Percentiles rank a stretch among this genome's conserved stretches.
phyloP scores from a whole-genome alignment of 2,888 invertebrate species.

The Diploptera punctata region DNA sequence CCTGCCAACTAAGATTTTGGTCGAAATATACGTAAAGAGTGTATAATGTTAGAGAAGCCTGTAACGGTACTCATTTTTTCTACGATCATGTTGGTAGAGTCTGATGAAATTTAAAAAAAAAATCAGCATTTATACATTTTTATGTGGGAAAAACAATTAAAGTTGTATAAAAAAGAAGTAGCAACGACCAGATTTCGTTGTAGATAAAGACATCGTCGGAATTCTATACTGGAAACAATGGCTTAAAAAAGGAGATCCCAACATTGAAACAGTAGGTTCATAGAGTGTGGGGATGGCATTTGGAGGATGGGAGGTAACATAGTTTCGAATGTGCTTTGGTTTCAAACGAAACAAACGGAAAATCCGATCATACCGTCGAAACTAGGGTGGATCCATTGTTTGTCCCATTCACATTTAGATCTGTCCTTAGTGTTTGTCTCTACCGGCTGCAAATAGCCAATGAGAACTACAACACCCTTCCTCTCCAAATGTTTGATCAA shows the following conservation, averaged over 20 bases:
- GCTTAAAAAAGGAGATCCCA: neutral
- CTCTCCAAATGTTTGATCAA: constrained; percentile 1
- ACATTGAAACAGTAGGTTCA: neutral
- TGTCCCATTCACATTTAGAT: neutral
- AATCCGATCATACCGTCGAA: constrained; percentile 13
- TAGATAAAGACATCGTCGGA: constrained; percentile 2
- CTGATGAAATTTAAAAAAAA: too few relatives aligned
- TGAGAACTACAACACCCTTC: constrained; percentile 12
- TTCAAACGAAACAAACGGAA: constrained; percentile 12
- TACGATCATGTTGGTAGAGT: too few relatives aligned
- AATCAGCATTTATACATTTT: too few relatives aligned
- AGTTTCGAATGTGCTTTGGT: constrained; percentile 5
- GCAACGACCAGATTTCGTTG: too few relatives aligned
- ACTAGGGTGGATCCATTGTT: neutral
- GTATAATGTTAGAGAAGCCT: too few relatives aligned
- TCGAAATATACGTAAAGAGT: too few relatives aligned
- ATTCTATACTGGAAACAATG: neutral
- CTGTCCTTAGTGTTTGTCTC: neutral
- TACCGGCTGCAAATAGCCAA: neutral
- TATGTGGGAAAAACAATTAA: too few relatives aligned
- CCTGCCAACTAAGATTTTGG: too few relatives aligned
- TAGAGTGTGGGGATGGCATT: too few relatives aligned
- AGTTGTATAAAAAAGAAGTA: too few relatives aligned
- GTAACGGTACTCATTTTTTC: too few relatives aligned
- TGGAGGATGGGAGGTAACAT: neutral